phyloP scores from a whole-genome alignment of 2,888 invertebrate genomes.

The Patella pellucida region DNA sequence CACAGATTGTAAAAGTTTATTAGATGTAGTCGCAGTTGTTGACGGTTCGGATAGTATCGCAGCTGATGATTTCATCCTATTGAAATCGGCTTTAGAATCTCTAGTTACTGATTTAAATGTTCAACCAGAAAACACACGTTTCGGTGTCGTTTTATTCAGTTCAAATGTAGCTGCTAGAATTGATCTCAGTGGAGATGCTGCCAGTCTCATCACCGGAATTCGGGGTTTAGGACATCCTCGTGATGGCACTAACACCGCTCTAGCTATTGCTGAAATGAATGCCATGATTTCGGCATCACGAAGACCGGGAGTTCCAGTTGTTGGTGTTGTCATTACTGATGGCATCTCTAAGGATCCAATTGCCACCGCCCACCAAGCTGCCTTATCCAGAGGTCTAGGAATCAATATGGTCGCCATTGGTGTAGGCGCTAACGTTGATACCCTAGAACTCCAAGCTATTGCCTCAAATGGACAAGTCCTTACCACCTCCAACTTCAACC shows the following conservation, averaged over 20 bases:
- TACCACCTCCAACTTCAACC: neutral
- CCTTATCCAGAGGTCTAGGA: slow-evolving; percentile 59
- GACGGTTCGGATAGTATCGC: slow-evolving; percentile 59
- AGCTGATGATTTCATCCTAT: slow-evolving; percentile 40
- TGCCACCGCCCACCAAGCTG: slow-evolving; percentile 66
- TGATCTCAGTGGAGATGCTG: slow-evolving; percentile 31
- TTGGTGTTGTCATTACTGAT: slow-evolving; percentile 70
- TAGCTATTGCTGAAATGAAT: slow-evolving; percentile 42
- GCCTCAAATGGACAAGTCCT: slow-evolving; percentile 42
- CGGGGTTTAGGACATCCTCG: slow-evolving; percentile 33
- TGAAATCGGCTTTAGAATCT: slow-evolving; percentile 41
- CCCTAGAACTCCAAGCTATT: slow-evolving; percentile 56
- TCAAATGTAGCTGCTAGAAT: slow-evolving; percentile 34
- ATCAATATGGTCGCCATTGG: slow-evolving; percentile 70
- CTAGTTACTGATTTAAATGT: slow-evolving; percentile 31
- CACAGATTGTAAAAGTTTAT: slow-evolving; percentile 47
- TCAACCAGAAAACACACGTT: slow-evolving; percentile 14
- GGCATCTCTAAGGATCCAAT: slow-evolving; percentile 62
- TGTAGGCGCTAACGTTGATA: slow-evolving; percentile 61
- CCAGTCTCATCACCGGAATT: slow-evolving; percentile 30
- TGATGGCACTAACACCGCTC: slow-evolving; percentile 43
- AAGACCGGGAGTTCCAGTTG: slow-evolving; percentile 59
- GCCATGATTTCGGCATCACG: slow-evolving; percentile 36
- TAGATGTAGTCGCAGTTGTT: slow-evolving; percentile 55
- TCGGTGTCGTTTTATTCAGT: slow-evolving; percentile 47